Conservation (phyloP, 2,797 vertebrate species). For the Tympanoctomys barrerae region DNA sequence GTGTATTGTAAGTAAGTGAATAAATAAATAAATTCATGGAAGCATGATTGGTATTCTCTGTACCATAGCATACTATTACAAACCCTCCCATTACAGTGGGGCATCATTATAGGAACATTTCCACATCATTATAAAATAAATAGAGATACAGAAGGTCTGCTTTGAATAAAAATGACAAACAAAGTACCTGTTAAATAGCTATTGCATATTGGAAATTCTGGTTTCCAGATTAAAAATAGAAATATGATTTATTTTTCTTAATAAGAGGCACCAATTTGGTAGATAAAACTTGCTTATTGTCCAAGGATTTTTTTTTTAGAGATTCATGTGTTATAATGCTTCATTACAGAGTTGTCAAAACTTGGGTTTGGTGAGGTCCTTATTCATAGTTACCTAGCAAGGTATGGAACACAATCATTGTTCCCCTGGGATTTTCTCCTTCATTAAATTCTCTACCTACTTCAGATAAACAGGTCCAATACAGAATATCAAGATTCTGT, state of each 20-base stretch:
- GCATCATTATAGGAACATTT: conserved; percentile 39
- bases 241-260: conserved; percentile 6
- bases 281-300: conserved; percentile 39
- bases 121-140: conserved; percentile 52
- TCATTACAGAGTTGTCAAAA: neutral
- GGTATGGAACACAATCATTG: neutral
- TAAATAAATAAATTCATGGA: conserved; percentile 46
- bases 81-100: neutral
- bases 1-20: conserved; percentile 43
- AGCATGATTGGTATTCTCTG: neutral
- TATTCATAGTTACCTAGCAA: neutral
- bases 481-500: conserved; percentile 9
- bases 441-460: neutral
- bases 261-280: neutral
- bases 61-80: neutral
- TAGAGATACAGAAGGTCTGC: neutral
- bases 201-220: conserved; percentile 21
- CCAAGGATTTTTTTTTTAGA: neutral
- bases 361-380: neutral
- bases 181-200: conserved; percentile 29
- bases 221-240: conserved; percentile 49
- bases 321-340: neutral
- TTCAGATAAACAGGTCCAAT: neutral
- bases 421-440: neutral
- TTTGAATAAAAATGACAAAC: conserved; percentile 20